Percentiles rank a stretch among this genome's conserved stretches.
phyloP scores from a whole-genome alignment of 2,797 vertebrate species.

The Hemitrygon akajei region DNA sequence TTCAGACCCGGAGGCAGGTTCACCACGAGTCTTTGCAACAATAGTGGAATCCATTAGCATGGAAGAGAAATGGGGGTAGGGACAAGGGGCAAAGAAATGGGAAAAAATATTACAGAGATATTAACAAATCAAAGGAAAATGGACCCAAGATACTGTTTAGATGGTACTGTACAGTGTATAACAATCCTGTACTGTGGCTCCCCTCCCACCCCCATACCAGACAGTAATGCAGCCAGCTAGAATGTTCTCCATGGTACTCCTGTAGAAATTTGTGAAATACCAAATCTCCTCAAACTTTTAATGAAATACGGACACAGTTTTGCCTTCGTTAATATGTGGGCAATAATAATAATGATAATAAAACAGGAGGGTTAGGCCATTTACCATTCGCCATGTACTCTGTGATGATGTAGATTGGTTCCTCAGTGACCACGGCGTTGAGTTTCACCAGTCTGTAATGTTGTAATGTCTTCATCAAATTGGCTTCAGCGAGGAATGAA shows the following conservation, averaged over 20 bases:
- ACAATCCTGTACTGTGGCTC: no score
- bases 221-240: no score
- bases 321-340: no score
- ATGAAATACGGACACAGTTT: no score
- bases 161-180: no score
- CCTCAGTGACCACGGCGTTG: slow-evolving; percentile 90
- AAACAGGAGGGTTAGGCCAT: slow-evolving; percentile 38
- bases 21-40: neutral
- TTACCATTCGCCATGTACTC: slow-evolving; percentile 98
- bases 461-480: slow-evolving; percentile 94
- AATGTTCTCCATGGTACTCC: no score
- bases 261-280: no score
- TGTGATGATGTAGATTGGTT: slow-evolving; percentile 92
- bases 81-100: neutral
- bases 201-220: no score
- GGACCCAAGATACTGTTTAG: neutral
- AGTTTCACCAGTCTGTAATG: slow-evolving; percentile 81
- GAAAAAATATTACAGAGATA: neutral
- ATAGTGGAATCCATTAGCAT: neutral
- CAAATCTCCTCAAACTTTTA: no score
- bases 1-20: neutral
- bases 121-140: neutral
- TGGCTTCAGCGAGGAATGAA: slow-evolving; percentile 89
- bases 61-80: no score
- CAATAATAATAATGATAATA: no score